Base-by-base conservation (phyloP, 30 jellyfish, hydroid and myxozoan genomes). In the Aurelia coerulea region DNA sequence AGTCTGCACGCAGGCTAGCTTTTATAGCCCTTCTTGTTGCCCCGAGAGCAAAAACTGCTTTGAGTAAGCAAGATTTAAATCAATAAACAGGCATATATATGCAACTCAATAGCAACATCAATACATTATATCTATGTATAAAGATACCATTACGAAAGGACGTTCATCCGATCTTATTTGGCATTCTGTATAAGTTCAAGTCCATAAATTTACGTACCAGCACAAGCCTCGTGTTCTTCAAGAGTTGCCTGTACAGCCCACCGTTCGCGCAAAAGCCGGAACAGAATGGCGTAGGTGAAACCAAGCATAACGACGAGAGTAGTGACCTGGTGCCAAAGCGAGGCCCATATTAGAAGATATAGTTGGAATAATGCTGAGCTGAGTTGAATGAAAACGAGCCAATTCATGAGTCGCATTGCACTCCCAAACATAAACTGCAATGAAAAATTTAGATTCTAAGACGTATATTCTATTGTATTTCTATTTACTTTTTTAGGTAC, bases 211-310 rank as follows among this genome's bases (percentile, higher is more conserved):
- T 75, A 83, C 86, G 92, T 83, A 13, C 92, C 92, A 10, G 92
- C 96, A 50, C 96, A 87, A 10, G 96, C 96, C 83, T 87, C 96
- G 86, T 94, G 99, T 74, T 94, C 99, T 41, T 94, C 96, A 60
- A 94, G 64, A 12, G 97, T 94, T n/a, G 95, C 99, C 58, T 82
- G 90, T 49, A 89, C 97, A 41, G 99, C 97, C 97, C 99, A 94
- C 51, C 97, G 88, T 60, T 89, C 97, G 42, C 99, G 97, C 60
- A 94, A 70, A 62, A 94, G 88, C 75, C 97, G 96, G 92, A 94
- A 94, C 80, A 94, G 74, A 31, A 94, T 88, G 41, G 74, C 87
- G 76, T 88, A 85, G 60, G 86, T 89, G 83, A 88, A 79, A 42
- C 80, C 74, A 16, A 88, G 91, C 92, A 94, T 83, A 6, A 78